Evolutionary conservation across 1,140 invertebrate genomes (phyloP).

Genomic region (Nephila pilipes): DNA sequence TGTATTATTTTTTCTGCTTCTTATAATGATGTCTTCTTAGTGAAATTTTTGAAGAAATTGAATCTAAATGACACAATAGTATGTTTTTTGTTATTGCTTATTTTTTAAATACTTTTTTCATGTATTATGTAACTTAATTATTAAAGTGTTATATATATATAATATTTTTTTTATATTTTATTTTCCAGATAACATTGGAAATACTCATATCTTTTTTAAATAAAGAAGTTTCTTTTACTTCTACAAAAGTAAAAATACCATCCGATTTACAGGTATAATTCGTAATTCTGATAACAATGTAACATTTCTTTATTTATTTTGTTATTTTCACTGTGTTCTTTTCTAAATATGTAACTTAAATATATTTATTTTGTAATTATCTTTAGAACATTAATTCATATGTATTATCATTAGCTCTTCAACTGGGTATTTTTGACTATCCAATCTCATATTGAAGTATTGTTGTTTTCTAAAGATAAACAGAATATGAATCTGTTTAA

Average conservation of each 20-base stretch:
- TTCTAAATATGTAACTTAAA: background rate
- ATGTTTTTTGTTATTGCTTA: background rate
- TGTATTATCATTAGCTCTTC: conserved; percentile 32
- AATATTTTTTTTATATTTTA: too few species aligned
- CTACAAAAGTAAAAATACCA: background rate
- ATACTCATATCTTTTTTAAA: background rate
- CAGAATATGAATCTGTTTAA: conserved; percentile 18
- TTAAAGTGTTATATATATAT: background rate
- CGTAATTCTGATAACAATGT: background rate
- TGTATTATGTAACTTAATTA: background rate
- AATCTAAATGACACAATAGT: conserved; percentile 14
- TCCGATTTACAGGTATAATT: conserved; percentile 33
- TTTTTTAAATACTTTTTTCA: conserved; percentile 1
- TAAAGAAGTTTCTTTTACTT: background rate
- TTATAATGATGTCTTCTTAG: conserved; percentile 35
- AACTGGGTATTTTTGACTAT: conserved; percentile 47
- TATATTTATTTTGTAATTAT: background rate
- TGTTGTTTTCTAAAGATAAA: conserved; percentile 43
- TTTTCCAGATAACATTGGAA: background rate
- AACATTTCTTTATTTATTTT: too few species aligned
- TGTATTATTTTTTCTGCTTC: conserved; percentile 29
- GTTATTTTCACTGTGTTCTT: background rate
- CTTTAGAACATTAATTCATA: background rate
- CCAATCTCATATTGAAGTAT: conserved; percentile 53
- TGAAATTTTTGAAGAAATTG: conserved; percentile 41